Evolutionary conservation across 2,888 invertebrate species (phyloP).

Genomic region (Neoitamus cyanurus): DNA sequence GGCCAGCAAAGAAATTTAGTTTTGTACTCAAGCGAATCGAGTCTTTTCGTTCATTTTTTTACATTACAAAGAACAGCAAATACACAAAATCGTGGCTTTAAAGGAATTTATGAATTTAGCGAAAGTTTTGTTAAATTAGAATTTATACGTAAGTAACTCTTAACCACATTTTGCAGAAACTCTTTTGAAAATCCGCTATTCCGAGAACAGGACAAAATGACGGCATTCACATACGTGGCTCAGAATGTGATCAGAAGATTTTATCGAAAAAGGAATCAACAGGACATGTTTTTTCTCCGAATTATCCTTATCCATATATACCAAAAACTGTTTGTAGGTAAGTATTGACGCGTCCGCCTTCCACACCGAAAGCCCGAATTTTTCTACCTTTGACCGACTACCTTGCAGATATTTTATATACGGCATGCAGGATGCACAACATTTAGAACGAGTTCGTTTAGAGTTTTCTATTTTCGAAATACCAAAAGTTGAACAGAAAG

Average conservation of each 20-base stretch:
- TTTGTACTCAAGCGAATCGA: conserved; percentile 92
- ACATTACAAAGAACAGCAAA: conserved; percentile 91
- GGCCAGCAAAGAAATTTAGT: conserved; percentile 96
- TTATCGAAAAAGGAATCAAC: conserved; percentile 92
- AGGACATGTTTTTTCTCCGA: conserved; percentile 94
- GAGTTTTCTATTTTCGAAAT: conserved; percentile 91
- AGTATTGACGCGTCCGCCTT: conserved; percentile 58
- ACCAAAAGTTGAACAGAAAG: conserved; percentile 76
- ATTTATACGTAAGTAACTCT: conserved; percentile 71
- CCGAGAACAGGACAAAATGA: conserved; percentile 78
- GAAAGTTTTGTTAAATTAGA: conserved; percentile 98
- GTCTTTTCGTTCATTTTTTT: conserved; percentile 90
- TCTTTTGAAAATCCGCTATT: conserved; percentile 71
- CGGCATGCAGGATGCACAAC: conserved; percentile 96
- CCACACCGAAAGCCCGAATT: not conserved
- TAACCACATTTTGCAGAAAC: too few relatives aligned
- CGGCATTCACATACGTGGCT: conserved; percentile 94
- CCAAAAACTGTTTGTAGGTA: conserved; percentile 93
- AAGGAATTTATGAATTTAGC: conserved; percentile 98
- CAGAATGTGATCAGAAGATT: conserved; percentile 98
- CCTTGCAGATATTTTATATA: conserved; percentile 88
- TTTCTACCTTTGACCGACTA: too few relatives aligned
- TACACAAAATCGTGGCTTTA: conserved; percentile 97
- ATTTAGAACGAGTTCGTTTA: conserved; percentile 92
- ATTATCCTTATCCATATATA: conserved; percentile 95